Evolutionary conservation across 2,888 invertebrate species (phyloP).

Genomic region (Eudasyphora cyanicolor): DNA sequence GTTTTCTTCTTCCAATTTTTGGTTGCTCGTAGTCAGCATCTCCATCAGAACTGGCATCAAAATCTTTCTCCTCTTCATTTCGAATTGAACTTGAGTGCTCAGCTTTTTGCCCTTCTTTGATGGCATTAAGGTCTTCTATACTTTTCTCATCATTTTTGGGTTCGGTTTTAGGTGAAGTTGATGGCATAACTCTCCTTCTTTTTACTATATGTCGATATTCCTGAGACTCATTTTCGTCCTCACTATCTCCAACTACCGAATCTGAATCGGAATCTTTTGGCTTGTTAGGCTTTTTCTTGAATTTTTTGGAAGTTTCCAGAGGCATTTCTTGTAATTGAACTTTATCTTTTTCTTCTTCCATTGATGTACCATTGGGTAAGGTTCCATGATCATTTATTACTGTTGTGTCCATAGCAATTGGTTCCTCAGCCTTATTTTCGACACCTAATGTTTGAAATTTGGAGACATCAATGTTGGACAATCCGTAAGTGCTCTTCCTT

Average conservation of each 20-base stretch:
- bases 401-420: background rate
- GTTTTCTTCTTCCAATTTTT: slow-evolving; percentile 60
- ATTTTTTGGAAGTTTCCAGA: background rate
- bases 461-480: slow-evolving; percentile 79
- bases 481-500: slow-evolving; percentile 74
- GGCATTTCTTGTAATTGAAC: background rate
- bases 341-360: background rate
- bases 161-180: slow-evolving; percentile 18
- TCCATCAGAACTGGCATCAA: slow-evolving; percentile 67
- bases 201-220: slow-evolving; percentile 83
- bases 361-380: no score
- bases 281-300: slow-evolving; percentile 66
- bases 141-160: background rate
- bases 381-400: no score
- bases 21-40: slow-evolving; percentile 66
- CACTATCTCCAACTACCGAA: slow-evolving; percentile 86
- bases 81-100: background rate
- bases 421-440: background rate
- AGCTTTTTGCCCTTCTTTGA: background rate
- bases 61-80: slow-evolving; percentile 52
- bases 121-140: background rate
- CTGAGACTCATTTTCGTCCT: slow-evolving; percentile 81
- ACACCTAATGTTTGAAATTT: slow-evolving; percentile 61
- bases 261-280: slow-evolving; percentile 82
- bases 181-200: slow-evolving; percentile 79